Evolutionary conservation across 2,888 invertebrate species (phyloP).

Genomic region (Lithophane leautieri): DNA sequence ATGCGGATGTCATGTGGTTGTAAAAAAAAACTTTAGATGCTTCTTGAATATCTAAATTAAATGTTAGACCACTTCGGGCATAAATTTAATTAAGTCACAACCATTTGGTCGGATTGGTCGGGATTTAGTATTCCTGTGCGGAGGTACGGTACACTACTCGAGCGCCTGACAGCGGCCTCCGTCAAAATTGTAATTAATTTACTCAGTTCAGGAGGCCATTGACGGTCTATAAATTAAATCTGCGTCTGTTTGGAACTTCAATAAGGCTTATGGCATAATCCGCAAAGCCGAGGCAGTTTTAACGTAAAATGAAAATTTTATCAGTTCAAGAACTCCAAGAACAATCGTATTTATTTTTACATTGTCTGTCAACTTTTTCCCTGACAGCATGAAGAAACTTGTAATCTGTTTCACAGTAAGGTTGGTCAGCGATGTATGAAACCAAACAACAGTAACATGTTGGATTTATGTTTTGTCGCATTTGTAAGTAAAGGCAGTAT

Average conservation of each 20-base stretch:
- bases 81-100: conserved; percentile 62
- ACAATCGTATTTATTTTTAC: conserved; percentile 25
- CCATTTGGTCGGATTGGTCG: conserved; percentile 41
- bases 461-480: conserved; percentile 57
- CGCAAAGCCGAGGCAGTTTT: conserved; percentile 30
- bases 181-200: conserved; percentile 70
- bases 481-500: conserved; percentile 63
- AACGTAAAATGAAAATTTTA: conserved; percentile 15
- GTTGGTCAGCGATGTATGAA: conserved; percentile 36
- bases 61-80: conserved; percentile 50
- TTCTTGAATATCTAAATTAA: conserved; percentile 57
- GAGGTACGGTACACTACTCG: conserved; percentile 51
- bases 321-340: conserved; percentile 25
- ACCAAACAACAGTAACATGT: conserved; percentile 61
- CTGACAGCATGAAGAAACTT: conserved; percentile 36
- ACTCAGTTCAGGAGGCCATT: conserved; percentile 59
- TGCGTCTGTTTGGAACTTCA: conserved; percentile 54
- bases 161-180: conserved; percentile 62
- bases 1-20: conserved; percentile 29
- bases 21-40: conserved; percentile 48
- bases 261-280: conserved; percentile 54
- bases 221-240: conserved; percentile 64
- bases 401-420: conserved; percentile 32
- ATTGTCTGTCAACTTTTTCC: conserved; percentile 28
- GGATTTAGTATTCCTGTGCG: conserved; percentile 64